Percentiles rank a stretch among this genome's conserved stretches.
These are phyloP conservation scores for Neofelis nebulosa DNA, from an alignment of 2,113 vertebrate species.

Conservation along the genomic window DNA sequence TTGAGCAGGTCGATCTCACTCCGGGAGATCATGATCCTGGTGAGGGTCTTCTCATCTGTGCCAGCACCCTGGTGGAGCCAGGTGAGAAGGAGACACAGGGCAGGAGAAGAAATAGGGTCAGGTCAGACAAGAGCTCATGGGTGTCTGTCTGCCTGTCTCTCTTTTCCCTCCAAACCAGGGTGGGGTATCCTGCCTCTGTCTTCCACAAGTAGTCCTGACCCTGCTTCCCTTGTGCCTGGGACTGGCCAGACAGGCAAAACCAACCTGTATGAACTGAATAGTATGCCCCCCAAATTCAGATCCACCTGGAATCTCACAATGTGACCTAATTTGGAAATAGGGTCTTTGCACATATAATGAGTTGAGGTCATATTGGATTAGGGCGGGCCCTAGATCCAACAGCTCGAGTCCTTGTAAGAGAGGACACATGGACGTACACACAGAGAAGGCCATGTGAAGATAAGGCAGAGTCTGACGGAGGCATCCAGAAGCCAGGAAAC, in stretches of 20 bases:
- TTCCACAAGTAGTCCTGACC: neutral
- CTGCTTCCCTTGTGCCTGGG: neutral
- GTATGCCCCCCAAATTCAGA: neutral
- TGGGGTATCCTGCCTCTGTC: neutral
- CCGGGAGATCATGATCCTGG: slow-evolving; percentile 96
- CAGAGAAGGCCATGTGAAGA: neutral
- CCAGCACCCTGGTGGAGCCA: slow-evolving; percentile 90
- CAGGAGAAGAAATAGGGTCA: neutral
- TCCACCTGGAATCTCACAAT: neutral
- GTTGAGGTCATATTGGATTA: neutral
- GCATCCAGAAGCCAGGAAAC: neutral
- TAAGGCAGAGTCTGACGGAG: neutral
- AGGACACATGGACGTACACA: neutral
- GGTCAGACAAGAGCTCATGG: neutral
- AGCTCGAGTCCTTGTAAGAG: neutral
- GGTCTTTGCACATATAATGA: neutral
- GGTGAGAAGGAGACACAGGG: neutral
- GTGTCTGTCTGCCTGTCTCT: neutral
- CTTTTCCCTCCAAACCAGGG: neutral
- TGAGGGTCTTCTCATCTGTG: slow-evolving; percentile 95
- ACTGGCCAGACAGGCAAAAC: neutral
- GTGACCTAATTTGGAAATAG: neutral
- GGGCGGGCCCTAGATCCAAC: neutral
- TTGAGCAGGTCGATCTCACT: slow-evolving; percentile 94
- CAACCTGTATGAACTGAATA: accelerated